Base-by-base conservation (phyloP, 2,888 invertebrate species). In the Andrena minutula region DNA sequence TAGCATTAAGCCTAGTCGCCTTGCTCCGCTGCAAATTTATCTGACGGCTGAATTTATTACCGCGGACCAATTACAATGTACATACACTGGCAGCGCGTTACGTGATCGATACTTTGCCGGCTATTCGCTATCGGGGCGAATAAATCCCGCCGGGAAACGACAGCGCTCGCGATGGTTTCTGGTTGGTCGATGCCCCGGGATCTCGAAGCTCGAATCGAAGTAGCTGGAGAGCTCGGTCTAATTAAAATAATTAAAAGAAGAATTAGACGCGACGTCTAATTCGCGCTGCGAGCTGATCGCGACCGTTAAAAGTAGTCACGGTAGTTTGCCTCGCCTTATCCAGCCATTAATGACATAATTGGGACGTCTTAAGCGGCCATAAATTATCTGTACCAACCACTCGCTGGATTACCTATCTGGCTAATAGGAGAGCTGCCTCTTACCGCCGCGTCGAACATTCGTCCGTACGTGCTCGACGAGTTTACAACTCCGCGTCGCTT, bases 331-430 rank as follows among this genome's bases (percentile, higher is more conserved):
- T n/a, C 47, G 26, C 65, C 75, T 82, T 83, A 83, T 89, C 86
- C 20, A 58, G 70, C 51, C 82, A 66, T 81, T 89, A 89, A 90
- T 86, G 87, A 82, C 79, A 82, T 80, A 84, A 84, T 86, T 84
- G 26, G 51, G 79, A 82, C 83, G 75, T 77, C 76, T 78, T 73
- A 75, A 78, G 74, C 71, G 84, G 69, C 86, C 84, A 86, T 90
- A 90, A 90, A 90, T 90, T 89, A 87, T 83, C 23, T 79, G 75
- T 69, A 66, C 80, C 80, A 63, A 75, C 76, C 76, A 1, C 10
- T 85, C 82, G 77, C 66, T 2, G 68, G 71, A 81, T 79, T 75
- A 72, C 75, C 75, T 80, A 74, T 72, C 72, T 84, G 83, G 74
- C 79, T 76, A 80, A 75, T 53, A 69, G 75, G 63, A 69, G 51